These are phyloP conservation scores for Paramormyrops hopkinsi DNA, from an alignment of 2,797 vertebrate genomes.

Conservation along the genomic window DNA sequence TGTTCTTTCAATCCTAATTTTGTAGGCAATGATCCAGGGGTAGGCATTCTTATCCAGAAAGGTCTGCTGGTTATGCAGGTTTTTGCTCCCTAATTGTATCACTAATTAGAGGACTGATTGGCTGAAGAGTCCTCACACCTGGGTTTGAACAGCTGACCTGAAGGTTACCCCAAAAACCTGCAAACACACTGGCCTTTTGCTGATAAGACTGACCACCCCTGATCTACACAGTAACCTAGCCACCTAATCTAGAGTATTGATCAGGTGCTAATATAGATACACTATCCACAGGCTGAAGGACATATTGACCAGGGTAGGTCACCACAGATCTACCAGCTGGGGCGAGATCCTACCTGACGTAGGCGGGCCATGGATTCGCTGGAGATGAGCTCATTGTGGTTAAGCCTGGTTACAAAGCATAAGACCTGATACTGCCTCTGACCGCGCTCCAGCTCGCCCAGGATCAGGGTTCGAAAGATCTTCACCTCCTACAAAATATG, in stretches of 20 bases:
- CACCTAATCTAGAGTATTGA: background rate
- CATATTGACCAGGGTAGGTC: background rate
- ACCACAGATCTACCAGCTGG: background rate
- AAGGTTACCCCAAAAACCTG: background rate
- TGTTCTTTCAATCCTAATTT: background rate
- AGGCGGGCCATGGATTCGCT: constrained; percentile 96
- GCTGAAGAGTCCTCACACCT: background rate
- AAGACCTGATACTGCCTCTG: constrained; percentile 94
- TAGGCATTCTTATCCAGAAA: background rate
- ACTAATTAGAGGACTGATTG: background rate
- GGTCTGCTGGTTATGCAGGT: background rate
- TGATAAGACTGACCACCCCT: background rate
- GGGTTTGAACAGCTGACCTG: background rate
- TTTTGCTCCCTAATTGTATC: background rate
- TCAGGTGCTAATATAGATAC: background rate
- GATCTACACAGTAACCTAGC: background rate
- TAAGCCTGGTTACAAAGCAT: constrained; percentile 84
- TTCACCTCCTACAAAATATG: constrained; percentile 77
- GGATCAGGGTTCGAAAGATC: constrained; percentile 90
- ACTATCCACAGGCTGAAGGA: background rate
- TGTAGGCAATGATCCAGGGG: background rate
- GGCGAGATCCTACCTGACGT: constrained; percentile 70
- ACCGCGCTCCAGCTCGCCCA: constrained; percentile 90
- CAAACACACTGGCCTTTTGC: background rate
- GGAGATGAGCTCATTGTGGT: constrained; percentile 92